Conservation (phyloP, 1,140 invertebrate species). For the Conopomorpha cramerella region DNA sequence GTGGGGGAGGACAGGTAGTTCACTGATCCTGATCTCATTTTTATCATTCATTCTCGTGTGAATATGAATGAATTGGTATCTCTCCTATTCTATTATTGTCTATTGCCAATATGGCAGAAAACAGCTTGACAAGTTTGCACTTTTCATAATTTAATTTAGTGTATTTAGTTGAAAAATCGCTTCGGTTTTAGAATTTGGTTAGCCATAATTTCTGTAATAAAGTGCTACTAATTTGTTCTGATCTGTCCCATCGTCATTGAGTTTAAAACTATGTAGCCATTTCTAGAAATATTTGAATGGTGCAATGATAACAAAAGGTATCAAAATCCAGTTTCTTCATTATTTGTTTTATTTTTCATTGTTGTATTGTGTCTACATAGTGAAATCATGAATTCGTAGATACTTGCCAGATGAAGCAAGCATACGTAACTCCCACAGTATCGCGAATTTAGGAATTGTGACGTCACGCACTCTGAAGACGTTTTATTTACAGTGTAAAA, state of each 20-base stretch:
- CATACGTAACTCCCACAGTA: constrained; percentile 39
- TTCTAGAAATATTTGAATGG: constrained; percentile 42
- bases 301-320: constrained; percentile 56
- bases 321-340: constrained; percentile 44
- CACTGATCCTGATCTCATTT: too few species aligned
- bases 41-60: too few species aligned
- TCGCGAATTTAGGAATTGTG: constrained; percentile 48
- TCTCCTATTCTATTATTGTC: constrained; percentile 15
- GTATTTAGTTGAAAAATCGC: too few species aligned
- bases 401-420: constrained; percentile 25
- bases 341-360: constrained; percentile 40
- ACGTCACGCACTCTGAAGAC: constrained; percentile 50
- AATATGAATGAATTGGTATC: too few species aligned
- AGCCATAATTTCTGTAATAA: constrained; percentile 17
- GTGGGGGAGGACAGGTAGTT: too few species aligned
- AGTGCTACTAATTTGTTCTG: constrained; percentile 8
- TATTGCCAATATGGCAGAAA: constrained; percentile 51
- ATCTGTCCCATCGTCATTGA: constrained; percentile 7
- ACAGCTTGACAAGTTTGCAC: constrained; percentile 47
- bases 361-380: constrained; percentile 35
- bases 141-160: constrained; percentile 54
- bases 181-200: constrained; percentile 32
- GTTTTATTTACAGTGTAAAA: constrained; percentile 34
- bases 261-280: constrained; percentile 27
- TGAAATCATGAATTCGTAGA: constrained; percentile 26